A percentile compares a stretch with the other conserved stretches of the same genome.
phyloP scores from a whole-genome alignment of 2,113 vertebrate genomes.

The Brienomyrus longianalis region DNA sequence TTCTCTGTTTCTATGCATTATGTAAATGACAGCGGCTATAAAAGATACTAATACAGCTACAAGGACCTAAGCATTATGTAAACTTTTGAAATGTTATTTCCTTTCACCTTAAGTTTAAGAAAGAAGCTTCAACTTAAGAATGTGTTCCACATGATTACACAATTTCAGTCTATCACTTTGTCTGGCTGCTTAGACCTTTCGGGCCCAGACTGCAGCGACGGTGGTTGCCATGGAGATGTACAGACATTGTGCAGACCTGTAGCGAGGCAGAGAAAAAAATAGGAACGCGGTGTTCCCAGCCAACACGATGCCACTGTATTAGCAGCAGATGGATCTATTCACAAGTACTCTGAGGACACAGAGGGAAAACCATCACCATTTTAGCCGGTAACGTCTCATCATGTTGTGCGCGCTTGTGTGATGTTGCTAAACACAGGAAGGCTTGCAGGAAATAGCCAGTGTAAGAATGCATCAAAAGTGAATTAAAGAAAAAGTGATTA shows the following conservation, averaged over 20 bases:
- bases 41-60: not conserved
- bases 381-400: not conserved
- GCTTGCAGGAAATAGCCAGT: not conserved
- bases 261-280: constrained; percentile 8
- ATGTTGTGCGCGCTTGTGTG: not conserved
- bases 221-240: constrained; percentile 25
- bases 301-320: constrained; percentile 21
- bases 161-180: constrained; percentile 21
- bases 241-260: constrained; percentile 15
- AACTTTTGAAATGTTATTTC: not conserved
- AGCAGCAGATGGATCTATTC: constrained; percentile 25
- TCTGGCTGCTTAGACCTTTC: constrained; percentile 1
- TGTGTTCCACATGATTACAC: not conserved
- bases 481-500: not conserved
- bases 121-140: not conserved
- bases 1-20: not conserved
- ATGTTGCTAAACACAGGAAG: not conserved
- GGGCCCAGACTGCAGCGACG: constrained; percentile 6
- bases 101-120: not conserved
- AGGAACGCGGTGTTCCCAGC: constrained; percentile 19
- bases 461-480: not conserved
- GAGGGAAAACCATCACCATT: constrained; percentile 35
- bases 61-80: not conserved
- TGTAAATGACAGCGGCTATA: not conserved
- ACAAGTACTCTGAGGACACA: constrained; percentile 22